A percentile compares a stretch with the other conserved stretches of the same genome.
Evolutionary conservation across 1,140 invertebrate species (phyloP).

Genomic region (Bombus pyrosoma): DNA sequence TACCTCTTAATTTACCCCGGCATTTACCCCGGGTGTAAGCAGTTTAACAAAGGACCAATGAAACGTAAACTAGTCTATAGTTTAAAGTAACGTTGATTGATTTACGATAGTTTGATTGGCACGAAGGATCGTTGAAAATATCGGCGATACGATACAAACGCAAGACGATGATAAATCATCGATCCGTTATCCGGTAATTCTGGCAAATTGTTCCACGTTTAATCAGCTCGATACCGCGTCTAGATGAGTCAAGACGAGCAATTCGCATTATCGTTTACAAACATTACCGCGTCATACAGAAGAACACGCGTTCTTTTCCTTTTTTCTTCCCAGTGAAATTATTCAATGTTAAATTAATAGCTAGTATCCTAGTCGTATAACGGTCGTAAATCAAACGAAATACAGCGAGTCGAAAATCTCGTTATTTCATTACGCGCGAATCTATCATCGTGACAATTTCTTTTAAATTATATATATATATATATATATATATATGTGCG

Average conservation of each 20-base stretch:
- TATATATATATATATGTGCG: too few species aligned
- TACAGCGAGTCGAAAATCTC: not conserved
- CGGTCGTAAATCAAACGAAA: conserved; percentile 8
- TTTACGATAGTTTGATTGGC: conserved; percentile 38
- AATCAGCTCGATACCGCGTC: not conserved
- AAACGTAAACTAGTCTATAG: not conserved
- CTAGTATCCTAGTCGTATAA: too few species aligned
- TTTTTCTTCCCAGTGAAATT: not conserved
- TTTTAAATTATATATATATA: not conserved
- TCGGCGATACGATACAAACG: conserved; percentile 13
- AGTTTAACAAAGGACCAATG: conserved; percentile 9
- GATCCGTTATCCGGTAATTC: conserved; percentile 44
- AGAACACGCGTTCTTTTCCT: not conserved
- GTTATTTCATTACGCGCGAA: not conserved
- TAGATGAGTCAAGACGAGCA: not conserved
- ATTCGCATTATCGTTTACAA: conserved; percentile 1
- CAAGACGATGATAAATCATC: conserved; percentile 53
- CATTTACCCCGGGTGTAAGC: not conserved
- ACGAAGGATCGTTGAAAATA: not conserved
- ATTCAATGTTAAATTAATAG: conserved; percentile 7
- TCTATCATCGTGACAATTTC: not conserved
- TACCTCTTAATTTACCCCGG: not conserved
- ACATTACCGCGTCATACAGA: not conserved
- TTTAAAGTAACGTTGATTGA: conserved; percentile 36
- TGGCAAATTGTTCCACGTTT: conserved; percentile 31